Evolutionary conservation across 2,797 vertebrate genomes (phyloP), one percentile per base, ranked within the genome.

Genomic region (Rhabdomys pumilio): DNA sequence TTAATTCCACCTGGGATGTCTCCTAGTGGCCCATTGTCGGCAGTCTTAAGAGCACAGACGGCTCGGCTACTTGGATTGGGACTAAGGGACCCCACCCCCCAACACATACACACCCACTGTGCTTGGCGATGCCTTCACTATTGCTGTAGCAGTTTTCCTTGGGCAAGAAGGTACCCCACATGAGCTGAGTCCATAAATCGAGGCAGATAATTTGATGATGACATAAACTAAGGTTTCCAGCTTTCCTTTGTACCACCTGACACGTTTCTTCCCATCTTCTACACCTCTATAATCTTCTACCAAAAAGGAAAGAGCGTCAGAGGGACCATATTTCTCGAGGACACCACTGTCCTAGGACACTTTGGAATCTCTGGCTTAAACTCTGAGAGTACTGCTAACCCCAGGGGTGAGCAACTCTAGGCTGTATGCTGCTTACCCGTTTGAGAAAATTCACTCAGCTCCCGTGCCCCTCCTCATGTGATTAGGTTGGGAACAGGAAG

Each of bases 291-390:
- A 11, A 8, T 87, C 47, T 92, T 93, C 79, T 7, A 69, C 83
- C 67, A 80, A 76, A 95, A 93, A 73, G 34, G 24, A 89, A 96
- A 89, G 61, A 59, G 41, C 81, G 44, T 85, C 6, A 93, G 65
- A 91, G 57, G 77, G 75, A 91, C 77, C 72, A 82, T 63, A 10
- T 95, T 73, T 90, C 75, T 90, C 85, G 12, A 82, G 63, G 82
- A 79, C 50, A 96, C 4, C 83, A 55, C 50, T 93, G 90, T 50
- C 77, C 84, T 92, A 91, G 92, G 82, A 73, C 79, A 84, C 47
- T 88, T 92, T 72, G 93, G 53, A 94, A 69, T 75, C 81, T n/a
- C 69, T 82, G 91, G 47, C 85, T 93, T 97, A 95, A 93, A 85
- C 69, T 61, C 0, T 38, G 24, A 76, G 76, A 19, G 31, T 77